Evolutionary conservation across 1,140 invertebrate species (phyloP).

Genomic region (Helicoverpa armigera): DNA sequence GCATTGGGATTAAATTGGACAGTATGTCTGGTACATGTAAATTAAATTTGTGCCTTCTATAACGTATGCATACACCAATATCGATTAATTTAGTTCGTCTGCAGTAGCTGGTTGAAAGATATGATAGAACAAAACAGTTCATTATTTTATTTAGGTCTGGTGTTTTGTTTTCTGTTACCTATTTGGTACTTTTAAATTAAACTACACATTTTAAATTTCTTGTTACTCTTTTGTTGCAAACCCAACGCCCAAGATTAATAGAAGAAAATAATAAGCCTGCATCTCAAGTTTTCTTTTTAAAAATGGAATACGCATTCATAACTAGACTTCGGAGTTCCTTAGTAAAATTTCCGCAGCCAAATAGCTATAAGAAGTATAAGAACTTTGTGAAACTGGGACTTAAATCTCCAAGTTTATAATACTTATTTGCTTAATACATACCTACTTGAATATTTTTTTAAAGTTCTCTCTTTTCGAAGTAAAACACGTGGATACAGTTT

Average conservation of each 20-base stretch:
- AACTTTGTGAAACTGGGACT: constrained; percentile 20
- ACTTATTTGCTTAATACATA: constrained; percentile 47
- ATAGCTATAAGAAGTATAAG: constrained; percentile 9
- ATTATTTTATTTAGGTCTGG: not conserved
- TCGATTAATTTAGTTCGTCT: constrained; percentile 19
- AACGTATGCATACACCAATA: constrained; percentile 57
- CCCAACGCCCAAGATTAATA: not conserved
- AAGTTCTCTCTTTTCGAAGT: constrained; percentile 46
- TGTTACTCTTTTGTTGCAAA: not conserved
- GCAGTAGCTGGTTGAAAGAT: not conserved
- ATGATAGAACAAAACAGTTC: not conserved
- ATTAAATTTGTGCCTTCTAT: constrained; percentile 63
- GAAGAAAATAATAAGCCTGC: not conserved
- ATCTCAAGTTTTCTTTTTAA: constrained; percentile 4
- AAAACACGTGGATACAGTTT: constrained; percentile 68
- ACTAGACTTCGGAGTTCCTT: constrained; percentile 2
- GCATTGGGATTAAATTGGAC: constrained; percentile 76
- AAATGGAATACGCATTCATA: constrained; percentile 1
- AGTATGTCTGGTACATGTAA: constrained; percentile 68
- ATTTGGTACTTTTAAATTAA: too few species aligned
- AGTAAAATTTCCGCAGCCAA: constrained; percentile 18
- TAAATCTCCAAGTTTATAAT: constrained; percentile 41
- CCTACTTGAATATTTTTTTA: constrained; percentile 46
- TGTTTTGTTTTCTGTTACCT: not conserved
- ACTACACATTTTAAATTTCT: too few species aligned